These are phyloP conservation scores for Natrix natrix DNA, from an alignment of 2,797 vertebrate genomes.

Conservation along the genomic window DNA sequence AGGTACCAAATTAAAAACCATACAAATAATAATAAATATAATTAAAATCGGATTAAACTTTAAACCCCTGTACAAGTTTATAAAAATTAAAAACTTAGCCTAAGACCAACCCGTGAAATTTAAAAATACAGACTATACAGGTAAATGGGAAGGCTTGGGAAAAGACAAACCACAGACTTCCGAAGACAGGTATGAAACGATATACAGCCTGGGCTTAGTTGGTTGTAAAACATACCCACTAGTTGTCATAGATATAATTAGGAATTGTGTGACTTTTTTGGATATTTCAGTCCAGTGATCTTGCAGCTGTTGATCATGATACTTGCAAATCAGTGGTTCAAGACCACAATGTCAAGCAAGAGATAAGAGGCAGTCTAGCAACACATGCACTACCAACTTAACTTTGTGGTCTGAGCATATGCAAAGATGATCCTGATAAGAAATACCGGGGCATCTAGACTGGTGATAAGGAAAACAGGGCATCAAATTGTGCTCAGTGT, in stretches of 20 bases:
- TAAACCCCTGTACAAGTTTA: too few relatives aligned
- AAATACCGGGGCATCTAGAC: background rate
- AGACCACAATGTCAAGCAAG: background rate
- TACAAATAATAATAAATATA: too few relatives aligned
- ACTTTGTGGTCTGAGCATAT: background rate
- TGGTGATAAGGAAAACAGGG: background rate
- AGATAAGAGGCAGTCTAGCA: background rate
- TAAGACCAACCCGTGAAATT: too few relatives aligned
- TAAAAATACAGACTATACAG: too few relatives aligned
- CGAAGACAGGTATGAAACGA: background rate
- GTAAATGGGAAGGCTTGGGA: background rate
- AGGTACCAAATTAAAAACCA: too few relatives aligned
- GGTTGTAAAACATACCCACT: background rate
- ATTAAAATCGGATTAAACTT: too few relatives aligned
- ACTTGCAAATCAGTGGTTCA: background rate
- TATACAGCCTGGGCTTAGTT: background rate
- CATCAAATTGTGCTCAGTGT: background rate
- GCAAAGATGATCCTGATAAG: background rate
- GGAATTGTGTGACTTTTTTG: background rate
- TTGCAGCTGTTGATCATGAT: background rate
- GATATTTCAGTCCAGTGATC: background rate
- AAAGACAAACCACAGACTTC: background rate
- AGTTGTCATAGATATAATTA: background rate
- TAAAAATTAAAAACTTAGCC: too few relatives aligned
- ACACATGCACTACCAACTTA: background rate